Base-by-base conservation (phyloP, 1,140 invertebrate genomes). In the Pantala flavescens region DNA sequence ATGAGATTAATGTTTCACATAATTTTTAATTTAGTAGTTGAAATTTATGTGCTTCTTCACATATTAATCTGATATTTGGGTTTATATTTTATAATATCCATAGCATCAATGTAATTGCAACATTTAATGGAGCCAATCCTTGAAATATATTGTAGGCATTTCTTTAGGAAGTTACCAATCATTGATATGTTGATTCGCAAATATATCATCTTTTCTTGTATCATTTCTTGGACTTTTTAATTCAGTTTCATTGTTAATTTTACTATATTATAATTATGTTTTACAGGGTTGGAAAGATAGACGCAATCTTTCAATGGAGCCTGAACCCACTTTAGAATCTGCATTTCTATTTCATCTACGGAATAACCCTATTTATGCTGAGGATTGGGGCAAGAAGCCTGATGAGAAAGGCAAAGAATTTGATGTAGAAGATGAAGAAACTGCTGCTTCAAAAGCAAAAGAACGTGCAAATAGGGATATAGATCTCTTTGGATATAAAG, bases 401-500 rank as follows among this genome's bases (percentile, higher is more conserved):
- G 16, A 16, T 21, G 12, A 21, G 3, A 36, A 36, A 36, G 49
- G 3, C 3, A 12, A 63, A 3, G 49, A 21, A 3, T 3, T 3
- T 21, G 16, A 16, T 19, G 49, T 63, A 12, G 16, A 7, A 21
- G 16, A 16, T 19, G 12, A 16, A 9, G 9, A 9, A 11, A 9
- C 9, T 9, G 9, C 43, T 16, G 14, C 49, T 21, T 19, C 49
- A 21, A 19, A 19, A 12, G n/a, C 3, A 5, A 63, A 63, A 12
- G 49, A 63, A 63, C 85, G 87, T 55, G 86, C 86, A 77, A 88
- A 85, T 79, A 89, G 86, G 78, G 28, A 36, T 36, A 83, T 88
- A 71, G 86, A 87, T 77, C 86, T 86, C 78, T 92, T 91, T 84
- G 90, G 87, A 19, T 86, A 88, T 80, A 87, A 86, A 78, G 85